These are phyloP conservation scores for Laothoe populi DNA, from an alignment of 2,888 invertebrate genomes.

Conservation along the genomic window DNA sequence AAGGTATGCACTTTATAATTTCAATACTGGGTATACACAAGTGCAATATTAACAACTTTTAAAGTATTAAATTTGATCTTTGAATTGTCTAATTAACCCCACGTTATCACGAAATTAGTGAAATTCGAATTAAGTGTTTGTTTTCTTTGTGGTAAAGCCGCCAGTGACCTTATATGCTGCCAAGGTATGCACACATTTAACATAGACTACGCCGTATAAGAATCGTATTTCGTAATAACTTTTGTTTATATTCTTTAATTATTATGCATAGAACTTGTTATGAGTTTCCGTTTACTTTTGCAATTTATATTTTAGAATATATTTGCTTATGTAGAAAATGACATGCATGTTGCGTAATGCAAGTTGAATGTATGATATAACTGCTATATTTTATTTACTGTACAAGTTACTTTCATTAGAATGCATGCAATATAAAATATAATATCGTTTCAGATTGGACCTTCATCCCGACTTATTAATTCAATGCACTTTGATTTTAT, in stretches of 20 bases:
- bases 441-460: not conserved
- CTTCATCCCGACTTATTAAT: not conserved
- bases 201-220: not conserved
- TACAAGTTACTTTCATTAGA: no score
- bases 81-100: not conserved
- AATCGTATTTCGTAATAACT: not conserved
- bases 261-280: not conserved
- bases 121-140: conserved; percentile 61
- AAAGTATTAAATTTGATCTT: not conserved
- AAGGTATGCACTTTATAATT: conserved; percentile 88
- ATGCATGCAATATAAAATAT: no score
- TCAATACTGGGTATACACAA: no score
- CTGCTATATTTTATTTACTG: no score
- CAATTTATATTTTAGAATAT: no score
- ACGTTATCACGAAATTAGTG: conserved; percentile 13
- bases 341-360: no score
- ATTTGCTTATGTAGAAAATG: no score
- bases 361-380: no score
- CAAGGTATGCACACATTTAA: conserved; percentile 72
- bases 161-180: conserved; percentile 84
- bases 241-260: not conserved
- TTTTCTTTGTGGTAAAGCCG: conserved; percentile 79
- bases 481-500: conserved; percentile 1
- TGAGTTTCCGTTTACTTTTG: no score
- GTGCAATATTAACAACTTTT: not conserved